These are phyloP conservation scores for Andricus curvator DNA, from an alignment of 2,888 invertebrate genomes.

Conservation along the genomic window DNA sequence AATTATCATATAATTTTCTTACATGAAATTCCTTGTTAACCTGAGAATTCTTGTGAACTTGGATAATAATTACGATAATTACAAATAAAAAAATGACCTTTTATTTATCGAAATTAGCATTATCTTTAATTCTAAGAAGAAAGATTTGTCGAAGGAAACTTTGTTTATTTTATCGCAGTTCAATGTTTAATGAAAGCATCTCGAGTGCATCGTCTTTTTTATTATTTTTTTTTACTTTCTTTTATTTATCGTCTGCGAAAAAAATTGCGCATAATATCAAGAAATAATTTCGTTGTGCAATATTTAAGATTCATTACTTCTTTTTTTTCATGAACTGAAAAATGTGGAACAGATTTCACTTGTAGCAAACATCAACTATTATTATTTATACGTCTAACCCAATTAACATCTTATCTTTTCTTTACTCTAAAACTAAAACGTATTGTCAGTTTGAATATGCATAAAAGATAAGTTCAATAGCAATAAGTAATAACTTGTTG, in stretches of 20 bases:
- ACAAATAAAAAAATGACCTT: neutral
- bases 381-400: neutral
- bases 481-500: too few relatives aligned
- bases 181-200: slow-evolving; percentile 6
- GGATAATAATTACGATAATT: neutral
- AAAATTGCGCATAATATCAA: neutral
- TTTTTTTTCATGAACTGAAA: neutral
- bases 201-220: slow-evolving; percentile 33
- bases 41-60: neutral
- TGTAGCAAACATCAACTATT: neutral
- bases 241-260: neutral
- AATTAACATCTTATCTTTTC: neutral
- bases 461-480: too few relatives aligned
- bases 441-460: too few relatives aligned
- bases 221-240: too few relatives aligned
- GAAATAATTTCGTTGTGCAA: neutral
- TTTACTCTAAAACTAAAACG: too few relatives aligned
- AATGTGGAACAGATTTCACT: neutral
- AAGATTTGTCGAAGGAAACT: slow-evolving; percentile 31
- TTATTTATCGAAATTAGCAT: neutral
- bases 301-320: neutral
- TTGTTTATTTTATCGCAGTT: slow-evolving; percentile 11
- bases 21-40: neutral
- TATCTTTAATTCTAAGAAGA: slow-evolving; percentile 18
- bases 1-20: neutral